Base-by-base conservation (phyloP, 2,888 invertebrate genomes). In the Drosophila pseudotalamancana region DNA sequence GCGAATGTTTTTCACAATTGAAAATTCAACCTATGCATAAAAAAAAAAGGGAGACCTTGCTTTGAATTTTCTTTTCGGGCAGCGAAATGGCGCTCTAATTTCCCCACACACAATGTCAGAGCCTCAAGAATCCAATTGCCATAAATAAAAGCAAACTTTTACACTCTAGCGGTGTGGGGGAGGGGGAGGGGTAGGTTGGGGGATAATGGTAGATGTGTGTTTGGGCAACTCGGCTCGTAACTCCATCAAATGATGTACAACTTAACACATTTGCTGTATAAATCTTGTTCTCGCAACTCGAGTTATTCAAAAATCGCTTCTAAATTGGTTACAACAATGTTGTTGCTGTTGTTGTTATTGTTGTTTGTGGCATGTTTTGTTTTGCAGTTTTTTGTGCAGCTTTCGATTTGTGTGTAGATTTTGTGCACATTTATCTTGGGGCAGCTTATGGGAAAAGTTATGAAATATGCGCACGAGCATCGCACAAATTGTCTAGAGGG, bases 191-290 rank as follows among this genome's bases (percentile, higher is more conserved):
- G 12, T 16, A 29, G 27, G 31, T 19, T 3, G 5, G 31, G 9
- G 9, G 6, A 3, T 3, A 8, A n/a, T 6, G 12, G 11, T 1
- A 25, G 18, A 27, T 6, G 4, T 61, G 23, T 32, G 35, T 25
- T 49, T 43, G 63, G 69, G 39, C 37, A 37, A 61, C 21, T 32
- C 21, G 62, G 50, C 64, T 69, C 63, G 74, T 81, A 87, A 89
- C 89, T 89, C 82, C 84, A 89, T 89, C 89, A 89, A 89, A 89
- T 89, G 88, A 88, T 88, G 89, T 82, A 86, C 88, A 89, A 89
- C 87, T 89, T 89, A 87, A 85, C 89, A 88, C 89, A 89, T 89
- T 86, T 84, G 80, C 79, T 73, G 72, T 60, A 89, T 89, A 89
- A 89, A 89, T 89, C 89, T 87, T 88, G 88, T 85, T 80, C 78